Evolutionary conservation across 2,113 vertebrate species (phyloP), one percentile per base, ranked within the genome.

Genomic region (Meles meles): DNA sequence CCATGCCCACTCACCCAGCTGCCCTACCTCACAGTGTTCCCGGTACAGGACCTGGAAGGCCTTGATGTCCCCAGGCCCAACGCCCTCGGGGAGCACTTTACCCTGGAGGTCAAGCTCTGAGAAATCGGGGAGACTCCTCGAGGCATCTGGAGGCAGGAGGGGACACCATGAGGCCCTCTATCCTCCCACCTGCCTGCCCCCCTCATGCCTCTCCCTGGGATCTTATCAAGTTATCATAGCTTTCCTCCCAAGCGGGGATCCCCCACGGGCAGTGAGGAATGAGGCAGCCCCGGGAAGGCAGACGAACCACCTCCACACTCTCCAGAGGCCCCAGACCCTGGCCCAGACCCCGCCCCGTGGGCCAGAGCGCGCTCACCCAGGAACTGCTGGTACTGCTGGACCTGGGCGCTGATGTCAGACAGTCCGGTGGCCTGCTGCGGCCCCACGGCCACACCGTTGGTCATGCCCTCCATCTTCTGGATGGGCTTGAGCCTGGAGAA

Each of bases 341-440:
- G 37, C 87, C 72, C 4, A 5, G 74, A 63, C n/a, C 63, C 81
- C 4, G 0, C n/a, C 27, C 49, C 17, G 18, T 7, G n/a, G 67
- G n/a, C 47, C n/a, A 1, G 44, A 88, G 37, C 3, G 21, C 67
- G 31, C 99, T 99, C 98, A 99, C 99, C 99, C 96, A 99, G 98
- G 96, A 99, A 99, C 98, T 99, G 99, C 98, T 99, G 99, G 97
- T 99, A 99, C 97, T 99, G 99, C 97, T 99, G 99, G 95, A 99
- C 99, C 98, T 99, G 99, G 2, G 99, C 98, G 1, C 99, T 99
- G 98, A 99, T 99, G 97, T 99, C 99, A 13, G 99, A 98, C 23
- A 99, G 98, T 1, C 98, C 99, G 0, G 97, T 85, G 2, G 97
- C 97, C 97, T 98, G 99, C 96, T 99, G 99, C 80, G 96, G 84